Base-by-base conservation (phyloP, 2,888 invertebrate genomes). In the Carterocephalus palaemon region DNA sequence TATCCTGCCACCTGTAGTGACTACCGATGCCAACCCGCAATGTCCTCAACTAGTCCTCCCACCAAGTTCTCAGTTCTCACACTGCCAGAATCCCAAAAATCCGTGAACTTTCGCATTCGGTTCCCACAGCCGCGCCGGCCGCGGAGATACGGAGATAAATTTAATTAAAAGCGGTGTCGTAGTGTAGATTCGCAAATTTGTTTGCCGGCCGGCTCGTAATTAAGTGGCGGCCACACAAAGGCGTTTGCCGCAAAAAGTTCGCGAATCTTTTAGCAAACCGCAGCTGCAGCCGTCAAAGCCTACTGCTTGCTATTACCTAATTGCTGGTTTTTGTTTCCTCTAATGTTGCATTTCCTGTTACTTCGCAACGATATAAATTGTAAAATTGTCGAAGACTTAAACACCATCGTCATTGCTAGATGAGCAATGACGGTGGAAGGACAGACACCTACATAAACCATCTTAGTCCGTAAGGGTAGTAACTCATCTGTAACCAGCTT, bases 91-190 rank as follows among this genome's bases (percentile, higher is more conserved):
- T 82, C 62, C 64, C 52, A 72, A 77, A 76, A 71, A 78, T 81
- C 55, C 53, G 62, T 61, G 58, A 59, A 59, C 62, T 60, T 67
- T 69, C 62, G 71, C 72, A 63, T 66, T 66, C 68, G 72, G 71
- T 79, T 81, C 77, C 75, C 81, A 79, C 74, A 71, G 76, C 32
- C 32, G 48, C 31, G 59, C 54, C 52, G 65, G 52, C 64, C 59
- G 67, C 62, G 72, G 70, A 78, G 60, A 70, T 84, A 83, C 84
- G 80, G 80, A 75, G 79, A 83, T 85, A 81, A 81, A 83, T 85
- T 82, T 81, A 85, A 83, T 84, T 75, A 83, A 82, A 77, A 62
- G 52, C 52, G 52, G 50, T 56, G 70, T 76, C 70, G 67, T 64
- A 48, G 54, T 63, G 61, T 57, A 46, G 53, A 51, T 49, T 48